Percentiles rank a stretch among this genome's conserved stretches.
Conservation (phyloP, 2,797 vertebrate species). For the Sphaeramia orbicularis region DNA sequence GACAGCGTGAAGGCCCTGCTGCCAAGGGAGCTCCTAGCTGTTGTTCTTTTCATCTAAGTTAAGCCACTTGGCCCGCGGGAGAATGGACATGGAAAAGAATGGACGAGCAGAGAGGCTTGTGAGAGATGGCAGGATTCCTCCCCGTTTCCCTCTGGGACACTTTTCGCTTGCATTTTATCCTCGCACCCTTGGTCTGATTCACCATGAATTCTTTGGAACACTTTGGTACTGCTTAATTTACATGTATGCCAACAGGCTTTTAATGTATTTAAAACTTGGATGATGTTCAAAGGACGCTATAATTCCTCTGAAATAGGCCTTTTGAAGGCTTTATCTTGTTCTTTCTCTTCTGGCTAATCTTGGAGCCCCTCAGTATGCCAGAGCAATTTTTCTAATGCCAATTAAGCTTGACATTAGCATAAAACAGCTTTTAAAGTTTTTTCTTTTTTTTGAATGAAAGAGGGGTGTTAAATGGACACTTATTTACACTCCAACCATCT, state of each 20-base stretch:
- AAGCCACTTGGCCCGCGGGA: slow-evolving; percentile 86
- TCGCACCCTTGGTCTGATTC: slow-evolving; percentile 87
- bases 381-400: slow-evolving; percentile 99
- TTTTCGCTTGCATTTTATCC: slow-evolving; percentile 80
- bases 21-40: slow-evolving; percentile 83
- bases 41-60: slow-evolving; percentile 87
- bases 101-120: slow-evolving; percentile 78
- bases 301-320: slow-evolving; percentile 99
- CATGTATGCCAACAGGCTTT: slow-evolving; percentile 99
- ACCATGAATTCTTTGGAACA: slow-evolving; percentile 90
- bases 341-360: slow-evolving; percentile 98
- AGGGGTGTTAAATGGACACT: slow-evolving; percentile 93
- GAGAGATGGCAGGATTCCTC: slow-evolving; percentile 82
- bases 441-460: slow-evolving; percentile 86
- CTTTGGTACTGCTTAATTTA: slow-evolving; percentile 95
- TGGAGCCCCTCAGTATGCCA: slow-evolving; percentile 96
- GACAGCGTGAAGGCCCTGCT: slow-evolving; percentile 78
- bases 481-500: slow-evolving; percentile 88
- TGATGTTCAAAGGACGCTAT: slow-evolving; percentile 97
- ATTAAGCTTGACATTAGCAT: slow-evolving; percentile 98
- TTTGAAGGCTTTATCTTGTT: slow-evolving; percentile 99
- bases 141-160: slow-evolving; percentile 78
- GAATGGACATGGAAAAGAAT: slow-evolving; percentile 82
- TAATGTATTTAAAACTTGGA: slow-evolving; percentile 99
- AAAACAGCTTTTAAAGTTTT: slow-evolving; percentile 95